Base-by-base conservation (phyloP, 2,797 vertebrate genomes). In the Cyprinella venusta region DNA sequence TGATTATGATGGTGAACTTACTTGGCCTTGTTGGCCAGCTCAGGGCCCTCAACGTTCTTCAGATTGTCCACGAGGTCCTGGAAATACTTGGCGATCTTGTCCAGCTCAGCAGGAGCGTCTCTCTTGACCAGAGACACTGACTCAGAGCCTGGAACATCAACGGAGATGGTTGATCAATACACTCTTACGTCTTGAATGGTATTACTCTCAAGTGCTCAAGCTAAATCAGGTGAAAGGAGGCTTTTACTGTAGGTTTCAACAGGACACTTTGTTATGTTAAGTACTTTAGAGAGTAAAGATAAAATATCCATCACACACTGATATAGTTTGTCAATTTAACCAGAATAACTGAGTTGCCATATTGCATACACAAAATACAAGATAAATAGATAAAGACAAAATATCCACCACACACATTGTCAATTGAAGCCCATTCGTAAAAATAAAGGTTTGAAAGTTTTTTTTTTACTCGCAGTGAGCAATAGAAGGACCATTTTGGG, bases 11-110 rank as follows among this genome's bases (percentile, higher is more conserved):
- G 0, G 16, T n/a, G 9, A 40, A 91, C 92, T 92, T 84, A 94
- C 93, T 91, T 91, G 42, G 93, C 92, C 12, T 88, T 85, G 90
- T 82, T 89, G 88, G 89, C 84, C 88, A 93, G 77, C 78, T 92
- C 90, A 0, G 90, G 77, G 21, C 87, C 48, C 87, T 93, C 91
- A 40, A 93, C 50, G 65, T 87, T 91, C 72, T 93, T 91, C 81
- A 93, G 85, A 83, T 91, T 81, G 12, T 92, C 90, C 5, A 90
- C 83, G 38, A 93, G 87, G 3, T 92, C 90, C 12, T 79, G 88
- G 83, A 94, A 80, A 48, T 91, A 69, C 80, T 86, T 86, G 71
- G 85, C 56, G 67, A 93, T 72, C 36, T 6, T 86, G 8, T 92
- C 90, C 67, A 91, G n/a, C 0, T 93, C 91, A 1, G 87, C 12